phyloP scores from a whole-genome alignment of 35 echinoderm and acorn worm species.

The Anneissia japonica region DNA sequence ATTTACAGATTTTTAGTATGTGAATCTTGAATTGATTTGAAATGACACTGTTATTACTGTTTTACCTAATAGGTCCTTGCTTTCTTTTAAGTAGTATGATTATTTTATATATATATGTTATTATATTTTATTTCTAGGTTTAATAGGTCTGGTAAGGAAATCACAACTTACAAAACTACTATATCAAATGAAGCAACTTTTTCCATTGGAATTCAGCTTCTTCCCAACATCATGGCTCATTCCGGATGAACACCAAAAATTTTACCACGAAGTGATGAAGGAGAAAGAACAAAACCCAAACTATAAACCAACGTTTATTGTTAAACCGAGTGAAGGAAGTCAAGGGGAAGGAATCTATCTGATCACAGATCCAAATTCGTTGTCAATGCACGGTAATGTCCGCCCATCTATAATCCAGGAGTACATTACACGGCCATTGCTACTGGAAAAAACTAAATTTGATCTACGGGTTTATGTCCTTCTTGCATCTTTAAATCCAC shows the following conservation, averaged over 20 bases:
- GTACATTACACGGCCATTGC: conserved; percentile 53
- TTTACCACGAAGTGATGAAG: conserved; percentile 41
- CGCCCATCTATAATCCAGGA: conserved; percentile 60
- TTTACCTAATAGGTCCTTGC: too few relatives aligned
- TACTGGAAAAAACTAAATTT: conserved; percentile 73
- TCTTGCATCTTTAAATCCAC: conserved; percentile 47
- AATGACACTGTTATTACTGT: too few relatives aligned
- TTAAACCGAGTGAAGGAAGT: conserved; percentile 65
- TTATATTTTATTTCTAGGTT: conserved; percentile 28
- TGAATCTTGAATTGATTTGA: background rate
- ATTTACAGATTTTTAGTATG: background rate
- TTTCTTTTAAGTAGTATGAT: background rate
- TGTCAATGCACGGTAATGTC: conserved; percentile 42
- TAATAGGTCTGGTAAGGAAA: conserved; percentile 64
- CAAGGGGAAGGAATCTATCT: conserved; percentile 80
- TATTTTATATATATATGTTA: background rate
- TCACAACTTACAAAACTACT: conserved; percentile 71
- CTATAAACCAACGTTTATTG: conserved; percentile 56
- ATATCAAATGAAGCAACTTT: conserved; percentile 72
- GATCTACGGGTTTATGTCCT: conserved; percentile 71
- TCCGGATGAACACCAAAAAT: conserved; percentile 64
- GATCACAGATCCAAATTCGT: conserved; percentile 50
- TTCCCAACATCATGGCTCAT: conserved; percentile 73
- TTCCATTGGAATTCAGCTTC: conserved; percentile 65
- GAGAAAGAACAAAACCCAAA: conserved; percentile 44